These are phyloP conservation scores for Mobula hypostoma DNA, from an alignment of 2,113 vertebrate species.

Conservation along the genomic window DNA sequence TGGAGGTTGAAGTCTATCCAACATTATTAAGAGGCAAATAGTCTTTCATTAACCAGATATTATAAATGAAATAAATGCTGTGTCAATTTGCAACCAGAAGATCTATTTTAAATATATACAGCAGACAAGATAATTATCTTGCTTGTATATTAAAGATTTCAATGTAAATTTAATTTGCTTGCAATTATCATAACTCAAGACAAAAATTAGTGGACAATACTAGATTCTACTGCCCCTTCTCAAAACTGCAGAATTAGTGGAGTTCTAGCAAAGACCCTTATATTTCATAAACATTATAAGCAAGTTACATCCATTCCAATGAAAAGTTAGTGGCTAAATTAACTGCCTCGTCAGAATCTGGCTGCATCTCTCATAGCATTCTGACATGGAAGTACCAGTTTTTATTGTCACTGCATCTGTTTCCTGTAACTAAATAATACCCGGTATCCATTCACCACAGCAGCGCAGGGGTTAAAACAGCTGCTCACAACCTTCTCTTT, in stretches of 20 bases:
- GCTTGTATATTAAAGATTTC: constrained; percentile 49
- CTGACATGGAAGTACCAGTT: too few relatives aligned
- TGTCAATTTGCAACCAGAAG: constrained; percentile 45
- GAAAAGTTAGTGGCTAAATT: background rate
- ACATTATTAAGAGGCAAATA: background rate
- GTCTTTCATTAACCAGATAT: background rate
- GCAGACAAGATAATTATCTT: constrained; percentile 15
- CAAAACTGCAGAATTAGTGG: constrained; percentile 48
- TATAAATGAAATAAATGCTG: constrained; percentile 39
- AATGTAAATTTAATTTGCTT: constrained; percentile 59
- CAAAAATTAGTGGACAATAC: constrained; percentile 54
- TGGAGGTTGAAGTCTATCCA: background rate
- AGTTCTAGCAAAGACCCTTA: constrained; percentile 49
- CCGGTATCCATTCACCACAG: too few relatives aligned
- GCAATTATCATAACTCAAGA: constrained; percentile 56
- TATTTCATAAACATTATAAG: constrained; percentile 41
- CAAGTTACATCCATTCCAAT: background rate
- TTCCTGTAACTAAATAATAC: too few relatives aligned
- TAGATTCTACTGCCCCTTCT: constrained; percentile 54
- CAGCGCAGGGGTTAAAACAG: too few relatives aligned
- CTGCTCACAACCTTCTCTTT: too few relatives aligned
- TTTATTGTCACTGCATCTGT: too few relatives aligned
- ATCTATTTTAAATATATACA: constrained; percentile 26
- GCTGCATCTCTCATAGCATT: too few relatives aligned
- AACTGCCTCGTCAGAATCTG: background rate